Base-by-base conservation (phyloP, 2,113 vertebrate genomes). In the Egretta garzetta region DNA sequence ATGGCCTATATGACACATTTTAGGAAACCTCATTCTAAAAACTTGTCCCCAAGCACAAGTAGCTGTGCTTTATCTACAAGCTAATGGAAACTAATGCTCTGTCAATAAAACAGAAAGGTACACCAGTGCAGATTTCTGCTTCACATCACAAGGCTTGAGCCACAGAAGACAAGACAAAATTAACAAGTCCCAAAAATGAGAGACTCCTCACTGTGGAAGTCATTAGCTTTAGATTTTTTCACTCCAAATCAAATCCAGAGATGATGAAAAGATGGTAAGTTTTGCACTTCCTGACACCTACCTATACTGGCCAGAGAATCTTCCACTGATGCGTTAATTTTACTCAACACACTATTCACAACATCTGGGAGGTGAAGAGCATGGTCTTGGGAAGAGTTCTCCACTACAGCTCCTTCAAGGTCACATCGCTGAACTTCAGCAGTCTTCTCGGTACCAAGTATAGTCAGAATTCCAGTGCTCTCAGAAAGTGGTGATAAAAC, bases 401-500 rank as follows among this genome's bases (percentile, higher is more conserved):
- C 83, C 15, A 90, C 63, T 32, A 88, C 49, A 60, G 39, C 63
- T 20, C 89, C 68, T 72, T 94, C 93, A 37, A 96, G 86, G 63
- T 41, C 52, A 60, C 56, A 70, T 20, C 15, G 66, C 35, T 97
- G 96, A 74, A 79, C 67, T 35, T 93, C 94, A 67, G 63, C 75
- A 6, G 68, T 28, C 47, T 93, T 83, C 49, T 94, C 92, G 12
- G 97, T 59, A 56, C 84, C 85, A 35, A 99, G 90, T n/a, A 99
- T 10, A 67, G 98, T 98, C 88, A 99, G 98, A 87, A 99, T 16
- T 30, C 98, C 98, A 28, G 98, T 76, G 21, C 52, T 96, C 41
- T 95, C 82, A 5, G 99, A 99, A 60, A 99, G 84, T 0, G 98
- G 98, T 6, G 99, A 99, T 37, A 99, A 91, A 66, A 99, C 90